A percentile compares a stretch with the other conserved stretches of the same genome.
These are phyloP conservation scores for Steatocranus sp. DNA, from an alignment of 2,797 vertebrate species.

Conservation along the genomic window DNA sequence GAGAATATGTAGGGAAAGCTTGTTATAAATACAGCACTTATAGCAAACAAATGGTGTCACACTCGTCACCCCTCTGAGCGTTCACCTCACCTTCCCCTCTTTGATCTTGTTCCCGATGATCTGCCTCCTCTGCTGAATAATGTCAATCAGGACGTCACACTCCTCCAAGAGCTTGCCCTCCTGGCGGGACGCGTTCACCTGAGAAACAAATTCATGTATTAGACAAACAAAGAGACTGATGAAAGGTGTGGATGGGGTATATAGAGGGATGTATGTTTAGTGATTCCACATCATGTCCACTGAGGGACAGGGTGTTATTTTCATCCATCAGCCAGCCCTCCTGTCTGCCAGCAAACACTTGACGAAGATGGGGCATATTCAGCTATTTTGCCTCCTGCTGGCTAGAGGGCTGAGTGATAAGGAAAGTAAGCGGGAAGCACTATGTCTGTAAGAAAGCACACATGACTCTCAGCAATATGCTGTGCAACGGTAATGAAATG, in stretches of 20 bases:
- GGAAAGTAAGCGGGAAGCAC: not conserved
- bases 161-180: constrained; percentile 94
- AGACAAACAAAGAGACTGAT: constrained; percentile 18
- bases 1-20: not conserved
- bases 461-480: not conserved
- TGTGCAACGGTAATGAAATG: not conserved
- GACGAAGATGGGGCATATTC: constrained; percentile 2
- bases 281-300: not conserved
- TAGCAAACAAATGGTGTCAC: not conserved
- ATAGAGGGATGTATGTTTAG: not conserved
- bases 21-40: not conserved
- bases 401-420: constrained; percentile 10
- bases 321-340: constrained; percentile 58
- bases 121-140: constrained; percentile 94
- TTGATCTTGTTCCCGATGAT: constrained; percentile 97
- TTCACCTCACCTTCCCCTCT: constrained; percentile 88
- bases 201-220: constrained; percentile 16
- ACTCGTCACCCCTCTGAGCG: not conserved
- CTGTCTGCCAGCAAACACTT: constrained; percentile 67
- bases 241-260: not conserved
- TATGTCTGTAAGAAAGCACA: not conserved
- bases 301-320: constrained; percentile 17
- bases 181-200: constrained; percentile 85
- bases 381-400: not conserved
- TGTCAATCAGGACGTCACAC: constrained; percentile 95